Base-by-base conservation (phyloP, 2,113 vertebrate genomes). In the Forbesichthys agassizii region DNA sequence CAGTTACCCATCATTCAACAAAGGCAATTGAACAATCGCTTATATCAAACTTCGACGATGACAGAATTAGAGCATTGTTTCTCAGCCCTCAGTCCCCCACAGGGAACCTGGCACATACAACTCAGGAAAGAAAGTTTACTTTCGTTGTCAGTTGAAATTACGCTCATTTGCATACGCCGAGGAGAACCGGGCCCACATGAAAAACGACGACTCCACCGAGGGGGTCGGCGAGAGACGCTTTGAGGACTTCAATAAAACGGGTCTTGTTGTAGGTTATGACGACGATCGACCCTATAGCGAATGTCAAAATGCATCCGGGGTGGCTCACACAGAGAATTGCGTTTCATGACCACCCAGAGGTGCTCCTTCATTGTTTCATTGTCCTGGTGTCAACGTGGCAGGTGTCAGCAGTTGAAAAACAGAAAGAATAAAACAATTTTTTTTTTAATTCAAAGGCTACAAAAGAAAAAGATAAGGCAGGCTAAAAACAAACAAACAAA, bases 61-160 rank as follows among this genome's bases (percentile, higher is more conserved):
- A 93, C 92, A 93, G 91, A 92, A 92, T 90, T 89, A 88, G 92
- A 93, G 89, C 91, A 91, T 79, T 86, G 83, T 73, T 91, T 85
- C 74, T 80, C 67, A n/a, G 79, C 83, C 68, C 69, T 69, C 69
- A 71, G 75, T 74, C 74, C 74, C 86, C 91, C 86, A 88, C 85
- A 75, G 89, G 89, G 88, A 89, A 65, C 82, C 73, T 71, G 69
- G 73, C 74, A 66, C 62, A 68, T 75, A 61, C 79, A 86, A 88
- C 82, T 88, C 82, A 59, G 70, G 74, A 78, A 88, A 87, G 79
- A 90, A 86, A 89, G 86, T 89, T 89, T 89, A 90, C 90, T 91
- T 92, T 91, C 65, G 66, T 80, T 88, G 86, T 91, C 86, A 84
- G 84, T 83, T 82, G 64, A 87, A 90, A 92, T 91, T 84, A 87